phyloP scores from a whole-genome alignment of 2,888 invertebrate genomes.

The Drosophila borborema region DNA sequence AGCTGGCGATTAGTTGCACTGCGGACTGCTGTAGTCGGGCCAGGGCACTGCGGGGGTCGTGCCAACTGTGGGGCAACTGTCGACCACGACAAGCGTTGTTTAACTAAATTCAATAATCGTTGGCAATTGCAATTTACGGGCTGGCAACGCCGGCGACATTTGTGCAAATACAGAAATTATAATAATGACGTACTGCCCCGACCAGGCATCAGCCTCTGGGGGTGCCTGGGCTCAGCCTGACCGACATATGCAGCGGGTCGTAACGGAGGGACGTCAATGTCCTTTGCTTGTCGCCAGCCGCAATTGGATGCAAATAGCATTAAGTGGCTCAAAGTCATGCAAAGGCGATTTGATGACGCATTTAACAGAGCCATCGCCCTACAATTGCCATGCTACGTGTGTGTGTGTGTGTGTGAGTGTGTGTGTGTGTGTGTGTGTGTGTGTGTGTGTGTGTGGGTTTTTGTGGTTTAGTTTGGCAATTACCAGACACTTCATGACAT shows the following conservation, averaged over 20 bases:
- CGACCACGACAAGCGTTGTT: constrained; percentile 75
- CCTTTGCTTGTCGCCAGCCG: constrained; percentile 54
- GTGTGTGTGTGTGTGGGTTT: constrained; percentile 45
- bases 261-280: constrained; percentile 52
- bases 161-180: constrained; percentile 82
- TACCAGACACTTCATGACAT: constrained; percentile 49
- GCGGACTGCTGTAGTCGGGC: constrained; percentile 9
- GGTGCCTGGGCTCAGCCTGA: constrained; percentile 24
- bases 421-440: not conserved
- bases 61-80: constrained; percentile 5
- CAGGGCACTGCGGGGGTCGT: not conserved
- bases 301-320: constrained; percentile 79
- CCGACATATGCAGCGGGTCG: constrained; percentile 56
- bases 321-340: constrained; percentile 79
- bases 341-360: constrained; percentile 77
- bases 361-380: constrained; percentile 31
- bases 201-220: constrained; percentile 34
- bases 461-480: constrained; percentile 69
- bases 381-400: not conserved
- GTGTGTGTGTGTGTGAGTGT: not conserved
- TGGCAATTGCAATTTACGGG: constrained; percentile 80
- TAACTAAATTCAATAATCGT: constrained; percentile 82
- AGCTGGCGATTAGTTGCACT: constrained; percentile 68
- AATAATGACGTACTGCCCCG: constrained; percentile 73
- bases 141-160: constrained; percentile 59